Percentiles rank a stretch among this genome's conserved stretches.
Evolutionary conservation across 2,113 vertebrate genomes (phyloP).

Genomic region (Leptocoma aspasia): DNA sequence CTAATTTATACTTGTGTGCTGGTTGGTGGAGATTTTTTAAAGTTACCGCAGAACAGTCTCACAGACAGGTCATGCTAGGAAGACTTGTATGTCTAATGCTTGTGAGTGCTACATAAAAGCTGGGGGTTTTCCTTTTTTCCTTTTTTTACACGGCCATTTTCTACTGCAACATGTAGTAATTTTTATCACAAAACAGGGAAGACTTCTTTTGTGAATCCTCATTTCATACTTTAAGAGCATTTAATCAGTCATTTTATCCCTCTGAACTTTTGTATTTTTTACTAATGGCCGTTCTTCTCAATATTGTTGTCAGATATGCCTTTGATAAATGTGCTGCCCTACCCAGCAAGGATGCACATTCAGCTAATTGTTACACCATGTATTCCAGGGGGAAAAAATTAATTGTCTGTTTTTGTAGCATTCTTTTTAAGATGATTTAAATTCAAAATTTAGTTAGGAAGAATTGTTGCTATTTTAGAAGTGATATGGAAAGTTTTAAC

Average conservation of each 20-base stretch:
- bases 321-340: not conserved
- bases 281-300: not conserved
- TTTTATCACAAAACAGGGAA: not conserved
- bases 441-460: not conserved
- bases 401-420: not conserved
- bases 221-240: not conserved
- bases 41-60: not conserved
- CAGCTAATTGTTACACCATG: not conserved
- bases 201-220: not conserved
- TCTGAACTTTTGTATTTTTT: not conserved
- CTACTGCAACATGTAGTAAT: not conserved
- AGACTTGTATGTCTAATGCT: not conserved
- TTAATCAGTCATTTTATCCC: not conserved
- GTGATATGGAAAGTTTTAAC: not conserved
- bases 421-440: not conserved
- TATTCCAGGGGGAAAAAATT: not conserved
- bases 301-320: not conserved
- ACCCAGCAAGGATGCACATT: not conserved
- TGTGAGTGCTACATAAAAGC: not conserved
- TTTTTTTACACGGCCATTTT: not conserved
- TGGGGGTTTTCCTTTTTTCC: rapidly evolving
- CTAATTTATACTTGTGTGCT: not conserved
- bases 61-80: not conserved
- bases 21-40: not conserved
- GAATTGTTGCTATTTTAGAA: not conserved